Evolutionary conservation across 1,140 invertebrate species (phyloP).

Genomic region (Leguminivora glycinivorella): DNA sequence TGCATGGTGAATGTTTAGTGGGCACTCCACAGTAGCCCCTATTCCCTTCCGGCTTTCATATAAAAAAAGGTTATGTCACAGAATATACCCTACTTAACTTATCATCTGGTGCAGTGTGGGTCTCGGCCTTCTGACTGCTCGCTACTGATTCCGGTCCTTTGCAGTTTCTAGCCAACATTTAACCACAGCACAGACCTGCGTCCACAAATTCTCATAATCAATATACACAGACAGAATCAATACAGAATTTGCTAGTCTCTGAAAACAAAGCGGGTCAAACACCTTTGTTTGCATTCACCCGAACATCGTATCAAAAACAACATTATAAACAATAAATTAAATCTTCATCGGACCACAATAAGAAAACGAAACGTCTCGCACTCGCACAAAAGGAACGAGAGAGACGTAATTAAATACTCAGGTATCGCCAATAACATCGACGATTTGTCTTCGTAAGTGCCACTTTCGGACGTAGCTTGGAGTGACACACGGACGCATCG

Average conservation of each 20-base stretch:
- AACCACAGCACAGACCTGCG: too few species aligned
- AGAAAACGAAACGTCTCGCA: slow-evolving; percentile 7
- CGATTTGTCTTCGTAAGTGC: slow-evolving; percentile 28
- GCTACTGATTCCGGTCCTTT: too few species aligned
- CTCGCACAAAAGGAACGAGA: slow-evolving; percentile 12
- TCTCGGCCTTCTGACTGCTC: too few species aligned
- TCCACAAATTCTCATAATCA: too few species aligned
- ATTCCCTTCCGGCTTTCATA: too few species aligned
- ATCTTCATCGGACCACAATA: background rate
- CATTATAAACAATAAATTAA: background rate
- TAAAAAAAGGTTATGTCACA: too few species aligned
- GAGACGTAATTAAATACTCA: slow-evolving; percentile 24
- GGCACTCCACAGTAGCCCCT: too few species aligned
- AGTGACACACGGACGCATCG: background rate
- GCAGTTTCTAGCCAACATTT: too few species aligned
- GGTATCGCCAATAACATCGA: slow-evolving; percentile 27
- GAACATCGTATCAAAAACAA: background rate
- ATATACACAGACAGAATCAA: too few species aligned
- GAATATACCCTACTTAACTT: too few species aligned
- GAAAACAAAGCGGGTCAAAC: background rate
- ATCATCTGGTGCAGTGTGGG: too few species aligned
- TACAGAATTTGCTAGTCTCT: background rate
- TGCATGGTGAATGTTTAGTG: too few species aligned
- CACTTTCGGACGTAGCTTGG: background rate
- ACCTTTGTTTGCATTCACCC: background rate